Percentiles rank a stretch among this genome's conserved stretches.
phyloP scores from a whole-genome alignment of 53 echinoderm and acorn worm species.

The Hippasteria phrygiana region DNA sequence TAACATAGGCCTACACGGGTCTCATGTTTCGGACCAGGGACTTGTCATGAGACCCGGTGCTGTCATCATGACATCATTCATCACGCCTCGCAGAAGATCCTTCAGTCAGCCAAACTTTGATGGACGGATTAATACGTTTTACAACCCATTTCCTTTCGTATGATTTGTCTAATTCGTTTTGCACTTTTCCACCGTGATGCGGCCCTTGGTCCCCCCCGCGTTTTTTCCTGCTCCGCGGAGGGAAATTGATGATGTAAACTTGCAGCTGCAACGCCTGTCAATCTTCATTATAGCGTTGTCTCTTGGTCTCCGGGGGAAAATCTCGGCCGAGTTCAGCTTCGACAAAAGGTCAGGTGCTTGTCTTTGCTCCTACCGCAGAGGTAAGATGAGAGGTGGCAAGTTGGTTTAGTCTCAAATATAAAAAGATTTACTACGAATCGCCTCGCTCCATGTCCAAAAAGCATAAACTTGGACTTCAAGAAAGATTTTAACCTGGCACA shows the following conservation, averaged over 20 bases:
- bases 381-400: constrained; percentile 4
- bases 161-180: constrained; percentile 70
- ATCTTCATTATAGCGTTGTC: constrained; percentile 62
- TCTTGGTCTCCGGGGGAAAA: constrained; percentile 47
- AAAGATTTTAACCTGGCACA: too few species aligned
- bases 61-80: constrained; percentile 50
- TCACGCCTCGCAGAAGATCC: constrained; percentile 24
- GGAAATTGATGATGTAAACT: constrained; percentile 69
- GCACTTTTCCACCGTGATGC: constrained; percentile 60
- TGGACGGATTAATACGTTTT: constrained; percentile 67
- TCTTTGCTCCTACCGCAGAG: background rate
- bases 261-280: constrained; percentile 61
- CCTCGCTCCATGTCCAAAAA: too few species aligned
- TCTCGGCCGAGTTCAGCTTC: constrained; percentile 41
- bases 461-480: too few species aligned
- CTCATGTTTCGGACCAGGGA: background rate
- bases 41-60: background rate
- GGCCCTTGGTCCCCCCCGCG: constrained; percentile 22
- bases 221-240: constrained; percentile 32
- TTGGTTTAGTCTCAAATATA: constrained; percentile 31
- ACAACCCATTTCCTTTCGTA: constrained; percentile 68
- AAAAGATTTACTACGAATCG: background rate
- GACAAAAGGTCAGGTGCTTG: constrained; percentile 26
- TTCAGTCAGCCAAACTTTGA: constrained; percentile 54
- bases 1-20: background rate